These are phyloP conservation scores for Ifrita kowaldi DNA, from an alignment of 2,113 vertebrate genomes.

Conservation along the genomic window DNA sequence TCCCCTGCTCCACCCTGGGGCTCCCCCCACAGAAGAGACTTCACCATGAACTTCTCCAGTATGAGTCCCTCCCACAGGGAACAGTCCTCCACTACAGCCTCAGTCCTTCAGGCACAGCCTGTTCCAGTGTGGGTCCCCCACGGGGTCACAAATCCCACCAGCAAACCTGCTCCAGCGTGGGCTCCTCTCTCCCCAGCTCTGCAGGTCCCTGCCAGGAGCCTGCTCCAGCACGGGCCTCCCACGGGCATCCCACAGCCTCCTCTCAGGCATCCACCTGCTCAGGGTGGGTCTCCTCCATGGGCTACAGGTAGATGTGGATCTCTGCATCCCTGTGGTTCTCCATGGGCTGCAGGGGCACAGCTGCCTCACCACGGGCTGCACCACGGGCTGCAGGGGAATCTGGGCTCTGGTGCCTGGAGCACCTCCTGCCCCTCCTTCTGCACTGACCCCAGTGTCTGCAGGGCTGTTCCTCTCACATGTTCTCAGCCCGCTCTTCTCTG, in stretches of 20 bases:
- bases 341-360: background rate
- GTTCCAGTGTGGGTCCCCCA: accelerated
- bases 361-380: background rate
- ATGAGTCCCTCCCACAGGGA: background rate
- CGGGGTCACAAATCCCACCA: background rate
- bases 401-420: background rate
- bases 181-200: background rate
- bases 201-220: background rate
- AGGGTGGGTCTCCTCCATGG: background rate
- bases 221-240: background rate
- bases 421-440: background rate
- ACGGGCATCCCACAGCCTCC: background rate
- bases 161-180: background rate
- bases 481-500: accelerated
- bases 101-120: background rate
- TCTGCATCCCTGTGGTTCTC: background rate
- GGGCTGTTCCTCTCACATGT: background rate
- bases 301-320: background rate
- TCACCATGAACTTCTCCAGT: background rate
- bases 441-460: background rate
- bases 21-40: too few relatives aligned
- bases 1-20: background rate
- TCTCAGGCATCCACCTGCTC: background rate
- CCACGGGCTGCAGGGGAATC: background rate
- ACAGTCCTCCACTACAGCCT: accelerated